Percentiles rank a stretch among this genome's conserved stretches.
These are phyloP conservation scores for Acrossocheilus wenchowensis DNA, from an alignment of 2,797 vertebrate species.

Conservation along the genomic window DNA sequence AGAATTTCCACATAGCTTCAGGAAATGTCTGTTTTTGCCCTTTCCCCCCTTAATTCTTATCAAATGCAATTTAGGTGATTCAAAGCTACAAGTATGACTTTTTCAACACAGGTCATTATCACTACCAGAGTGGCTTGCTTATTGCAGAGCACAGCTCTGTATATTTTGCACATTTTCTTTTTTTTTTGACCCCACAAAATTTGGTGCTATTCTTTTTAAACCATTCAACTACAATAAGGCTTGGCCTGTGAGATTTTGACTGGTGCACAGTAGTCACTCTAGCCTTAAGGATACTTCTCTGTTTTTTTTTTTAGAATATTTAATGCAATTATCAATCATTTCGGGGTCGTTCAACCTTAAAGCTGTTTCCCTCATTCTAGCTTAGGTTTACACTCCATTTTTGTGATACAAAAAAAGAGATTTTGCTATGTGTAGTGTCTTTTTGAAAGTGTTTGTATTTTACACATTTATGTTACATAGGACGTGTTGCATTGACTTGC, in stretches of 20 bases:
- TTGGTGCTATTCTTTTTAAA: constrained; percentile 27
- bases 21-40: constrained; percentile 15
- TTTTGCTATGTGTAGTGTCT: constrained; percentile 18
- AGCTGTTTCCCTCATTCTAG: background rate
- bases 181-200: constrained; percentile 6
- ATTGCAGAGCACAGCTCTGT: constrained; percentile 47
- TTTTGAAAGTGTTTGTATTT: constrained; percentile 52
- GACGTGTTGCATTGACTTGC: constrained; percentile 61
- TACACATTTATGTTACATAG: constrained; percentile 61
- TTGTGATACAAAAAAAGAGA: background rate
- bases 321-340: constrained; percentile 76
- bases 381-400: constrained; percentile 35
- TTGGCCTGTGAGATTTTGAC: constrained; percentile 18
- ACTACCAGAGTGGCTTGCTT: constrained; percentile 28
- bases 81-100: background rate
- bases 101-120: constrained; percentile 26
- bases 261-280: constrained; percentile 69
- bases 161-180: constrained; percentile 77
- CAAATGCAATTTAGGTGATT: constrained; percentile 41
- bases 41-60: background rate
- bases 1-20: constrained; percentile 18
- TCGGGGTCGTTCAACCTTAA: background rate
- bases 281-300: constrained; percentile 63
- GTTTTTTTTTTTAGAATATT: constrained; percentile 71
- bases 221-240: constrained; percentile 13